Base-by-base conservation (phyloP, 2,888 invertebrate species). In the Nebria brevicollis region DNA sequence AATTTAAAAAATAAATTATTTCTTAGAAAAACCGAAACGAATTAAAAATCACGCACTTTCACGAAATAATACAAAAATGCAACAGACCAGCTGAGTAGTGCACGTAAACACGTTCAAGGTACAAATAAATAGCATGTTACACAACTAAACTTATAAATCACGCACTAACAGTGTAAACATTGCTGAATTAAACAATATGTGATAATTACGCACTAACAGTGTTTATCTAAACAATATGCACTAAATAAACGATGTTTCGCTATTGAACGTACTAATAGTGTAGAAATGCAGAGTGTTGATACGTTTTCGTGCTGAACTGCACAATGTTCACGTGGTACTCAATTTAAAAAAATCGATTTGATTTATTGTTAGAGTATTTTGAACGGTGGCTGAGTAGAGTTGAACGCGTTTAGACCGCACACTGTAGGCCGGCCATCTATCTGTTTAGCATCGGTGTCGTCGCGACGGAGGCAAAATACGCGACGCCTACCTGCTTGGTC, bases 361-460 rank as follows among this genome's bases (percentile, higher is more conserved):
- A 20, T 43, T 8, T 43, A 43, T 43, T 8, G 13, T 54, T 68
- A 76, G 77, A 82, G 83, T 83, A 74, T 85, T 84, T 82, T 81
- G 77, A 83, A 83, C 84, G 84, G 85, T 84, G 85, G 84, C 83
- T 84, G 82, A 83, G 84, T 83, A 84, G 83, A 8, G 84, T 83
- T 84, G 83, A 8, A 83, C 84, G 84, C 85, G 84, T 83, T 54
- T 54, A 13, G 54, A 84, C 83, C 82, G 82, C 83, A 83, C 83
- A 84, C 82, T 78, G 83, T 85, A 25, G 66, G 66, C 66, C 85
- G 66, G 66, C 66, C 85, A 85, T 83, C 84, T 84, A 84, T 84
- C 84, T 84, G 84, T 84, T 85, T 84, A 85, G 83, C 85, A 83
- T 83, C 84, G 84, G 82, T 64, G 82, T 82, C 84, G 84, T 82